phyloP scores from a whole-genome alignment of 2,113 vertebrate genomes.

The Eulacestoma nigropectus region DNA sequence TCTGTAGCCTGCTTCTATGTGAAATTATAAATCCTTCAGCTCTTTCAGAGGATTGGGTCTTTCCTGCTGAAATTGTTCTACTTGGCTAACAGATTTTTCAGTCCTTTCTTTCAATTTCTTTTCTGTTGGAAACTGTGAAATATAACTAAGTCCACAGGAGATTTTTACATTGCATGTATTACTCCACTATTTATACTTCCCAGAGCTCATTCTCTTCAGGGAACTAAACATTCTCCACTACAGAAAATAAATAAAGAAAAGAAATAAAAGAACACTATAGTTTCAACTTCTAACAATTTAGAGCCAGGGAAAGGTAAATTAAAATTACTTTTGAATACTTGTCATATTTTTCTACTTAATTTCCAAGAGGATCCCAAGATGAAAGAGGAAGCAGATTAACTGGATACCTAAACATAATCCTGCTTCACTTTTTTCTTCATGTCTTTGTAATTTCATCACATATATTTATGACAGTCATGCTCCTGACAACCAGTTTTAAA shows the following conservation, averaged over 20 bases:
- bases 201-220: not conserved
- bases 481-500: not conserved
- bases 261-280: not conserved
- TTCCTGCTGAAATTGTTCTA: not conserved
- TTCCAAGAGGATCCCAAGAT: not conserved
- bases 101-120: not conserved
- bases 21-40: not conserved
- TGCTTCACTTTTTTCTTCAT: not conserved
- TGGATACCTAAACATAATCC: not conserved
- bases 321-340: not conserved
- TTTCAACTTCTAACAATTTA: not conserved
- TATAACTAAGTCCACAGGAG: not conserved
- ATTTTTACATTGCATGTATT: not conserved
- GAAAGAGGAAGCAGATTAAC: not conserved
- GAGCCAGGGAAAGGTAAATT: not conserved
- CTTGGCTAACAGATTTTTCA: not conserved
- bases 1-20: not conserved
- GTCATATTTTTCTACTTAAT: not conserved
- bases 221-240: not conserved
- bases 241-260: not conserved
- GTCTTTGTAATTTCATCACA: not conserved
- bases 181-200: not conserved
- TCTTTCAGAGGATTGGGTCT: not conserved
- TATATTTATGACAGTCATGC: not conserved
- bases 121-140: not conserved